These are phyloP conservation scores for Ceratina calcarata DNA, from an alignment of 1,140 invertebrate species.

Conservation along the genomic window DNA sequence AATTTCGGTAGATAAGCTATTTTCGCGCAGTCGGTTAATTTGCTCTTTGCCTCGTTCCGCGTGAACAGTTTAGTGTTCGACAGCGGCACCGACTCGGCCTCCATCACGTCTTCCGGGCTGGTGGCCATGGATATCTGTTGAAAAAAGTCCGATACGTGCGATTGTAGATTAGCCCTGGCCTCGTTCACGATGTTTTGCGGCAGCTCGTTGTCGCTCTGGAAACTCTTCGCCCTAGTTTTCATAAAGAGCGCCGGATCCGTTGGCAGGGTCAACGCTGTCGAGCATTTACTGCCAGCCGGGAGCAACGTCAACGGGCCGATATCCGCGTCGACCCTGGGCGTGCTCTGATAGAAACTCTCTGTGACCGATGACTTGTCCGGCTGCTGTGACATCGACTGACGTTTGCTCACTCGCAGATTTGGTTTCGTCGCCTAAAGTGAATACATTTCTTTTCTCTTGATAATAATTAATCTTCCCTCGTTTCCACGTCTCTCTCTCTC, in stretches of 20 bases:
- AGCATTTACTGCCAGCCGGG: slow-evolving; percentile 48
- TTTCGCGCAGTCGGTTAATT: slow-evolving; percentile 40
- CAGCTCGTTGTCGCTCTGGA: slow-evolving; percentile 69
- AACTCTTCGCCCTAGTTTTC: slow-evolving; percentile 57
- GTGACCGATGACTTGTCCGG: slow-evolving; percentile 65
- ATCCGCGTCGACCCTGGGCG: slow-evolving; percentile 76
- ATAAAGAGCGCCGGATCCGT: slow-evolving; percentile 65
- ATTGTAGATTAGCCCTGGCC: slow-evolving; percentile 74
- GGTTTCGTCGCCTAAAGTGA: slow-evolving; percentile 73
- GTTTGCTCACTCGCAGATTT: slow-evolving; percentile 69
- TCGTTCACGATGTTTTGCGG: slow-evolving; percentile 75
- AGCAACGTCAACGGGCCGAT: slow-evolving; percentile 76
- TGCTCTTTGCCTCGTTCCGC: slow-evolving; percentile 59
- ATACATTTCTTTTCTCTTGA: background rate
- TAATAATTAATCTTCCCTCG: background rate
- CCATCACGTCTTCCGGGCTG: slow-evolving; percentile 80
- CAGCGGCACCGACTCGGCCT: slow-evolving; percentile 72
- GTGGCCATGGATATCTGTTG: slow-evolving; percentile 81
- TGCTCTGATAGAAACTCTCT: slow-evolving; percentile 78
- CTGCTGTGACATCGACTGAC: slow-evolving; percentile 69
- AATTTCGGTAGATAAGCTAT: slow-evolving; percentile 69
- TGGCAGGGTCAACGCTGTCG: slow-evolving; percentile 69
- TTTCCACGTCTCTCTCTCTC: too few species aligned
- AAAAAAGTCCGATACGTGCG: slow-evolving; percentile 80
- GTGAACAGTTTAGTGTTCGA: slow-evolving; percentile 58